Base-by-base conservation (phyloP, 2,797 vertebrate species). In the Microchirus variegatus region DNA sequence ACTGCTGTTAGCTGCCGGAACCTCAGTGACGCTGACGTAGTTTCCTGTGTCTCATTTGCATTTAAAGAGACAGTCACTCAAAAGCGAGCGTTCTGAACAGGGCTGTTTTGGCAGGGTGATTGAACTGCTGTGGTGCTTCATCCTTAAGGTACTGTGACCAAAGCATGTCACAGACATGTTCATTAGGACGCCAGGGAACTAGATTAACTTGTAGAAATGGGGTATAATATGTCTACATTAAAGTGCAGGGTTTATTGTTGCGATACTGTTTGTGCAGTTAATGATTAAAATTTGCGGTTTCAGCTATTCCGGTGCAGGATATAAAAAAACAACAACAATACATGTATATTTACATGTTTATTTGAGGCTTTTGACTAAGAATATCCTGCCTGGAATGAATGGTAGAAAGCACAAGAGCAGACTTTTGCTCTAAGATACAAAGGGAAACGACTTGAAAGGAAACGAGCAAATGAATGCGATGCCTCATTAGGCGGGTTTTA, bases 401-500 rank as follows among this genome's bases (percentile, higher is more conserved):
- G 45, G 70, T 64, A 65, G 54, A 9, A 50, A 60, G 70, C 75
- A 45, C 68, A 5, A 62, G 67, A 87, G 80, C 77, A 73, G 82
- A 85, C 67, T 82, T 72, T 82, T 87, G 87, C 81, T 86, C 85
- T 47, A 63, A 86, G 75, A 88, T 82, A 88, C 82, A 88, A 89
- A 91, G 80, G 70, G 66, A 85, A 86, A 83, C 43, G 41, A 89
- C 90, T 89, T 89, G 84, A 90, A 91, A 89, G 86, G 84, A 87
- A 86, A 81, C 78, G 82, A 83, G 84, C 82, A 86, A 91, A 90
- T 82, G 83, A 89, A 88, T 86, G 87, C 86, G 67, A 80, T 80
- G 87, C 87, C 87, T 92, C 89, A 90, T 92, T 91, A 90, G 89
- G 73, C 70, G 61, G 80, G 78, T 88, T 92, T 89, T 90, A 90